Conservation (phyloP, 2,888 invertebrate species). For the Alloplasta piceator region DNA sequence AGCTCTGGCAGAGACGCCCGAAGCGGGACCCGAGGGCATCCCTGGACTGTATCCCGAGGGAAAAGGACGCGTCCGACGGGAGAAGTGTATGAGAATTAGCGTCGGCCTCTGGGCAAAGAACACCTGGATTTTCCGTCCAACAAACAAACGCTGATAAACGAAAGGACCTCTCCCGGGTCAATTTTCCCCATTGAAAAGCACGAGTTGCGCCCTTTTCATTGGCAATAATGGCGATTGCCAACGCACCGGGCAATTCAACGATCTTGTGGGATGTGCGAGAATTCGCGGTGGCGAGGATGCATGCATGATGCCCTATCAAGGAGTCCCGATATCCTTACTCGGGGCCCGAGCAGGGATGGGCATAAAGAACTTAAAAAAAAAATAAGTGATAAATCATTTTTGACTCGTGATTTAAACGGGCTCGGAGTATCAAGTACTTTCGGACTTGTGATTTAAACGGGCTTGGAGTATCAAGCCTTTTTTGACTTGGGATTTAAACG, state of each 20-base stretch:
- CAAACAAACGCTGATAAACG: neutral
- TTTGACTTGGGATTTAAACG: too few species aligned
- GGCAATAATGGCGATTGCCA: neutral
- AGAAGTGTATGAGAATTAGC: constrained; percentile 42
- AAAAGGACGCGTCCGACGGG: neutral
- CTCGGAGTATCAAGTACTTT: too few species aligned
- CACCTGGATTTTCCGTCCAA: neutral
- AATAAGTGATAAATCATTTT: too few species aligned
- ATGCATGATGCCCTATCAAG: too few species aligned
- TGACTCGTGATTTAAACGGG: too few species aligned
- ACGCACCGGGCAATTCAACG: neutral
- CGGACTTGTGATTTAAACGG: too few species aligned
- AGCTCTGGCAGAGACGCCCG: neutral
- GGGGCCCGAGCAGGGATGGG: neutral
- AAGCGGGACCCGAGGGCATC: neutral
- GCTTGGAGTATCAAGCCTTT: too few species aligned
- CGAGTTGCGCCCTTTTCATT: neutral
- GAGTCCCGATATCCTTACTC: too few species aligned
- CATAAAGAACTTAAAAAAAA: too few species aligned
- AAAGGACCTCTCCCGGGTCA: neutral
- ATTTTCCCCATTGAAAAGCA: neutral
- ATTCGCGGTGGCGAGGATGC: constrained; percentile 4
- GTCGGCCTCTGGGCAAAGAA: constrained; percentile 13
- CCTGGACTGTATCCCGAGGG: constrained; percentile 19
- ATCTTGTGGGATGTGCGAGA: constrained; percentile 23